Evolutionary conservation across 64 coral and sea anemone genomes (phyloP).

Genomic region (Actinia tenebrosa): DNA sequence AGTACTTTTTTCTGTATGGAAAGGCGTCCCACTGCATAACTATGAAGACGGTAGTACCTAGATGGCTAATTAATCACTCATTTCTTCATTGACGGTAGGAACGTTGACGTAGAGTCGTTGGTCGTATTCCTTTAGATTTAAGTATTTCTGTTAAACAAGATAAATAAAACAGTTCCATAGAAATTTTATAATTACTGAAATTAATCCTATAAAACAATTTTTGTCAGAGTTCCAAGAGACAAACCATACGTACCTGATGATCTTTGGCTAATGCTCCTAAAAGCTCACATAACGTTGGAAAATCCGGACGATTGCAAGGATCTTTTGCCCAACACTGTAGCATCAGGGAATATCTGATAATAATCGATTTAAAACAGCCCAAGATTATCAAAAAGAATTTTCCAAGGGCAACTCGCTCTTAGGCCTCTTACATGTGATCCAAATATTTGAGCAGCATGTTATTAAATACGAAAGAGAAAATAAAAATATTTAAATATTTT

Average conservation of each 20-base stretch:
- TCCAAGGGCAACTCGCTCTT: neutral
- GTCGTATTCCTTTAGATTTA: slow-evolving; percentile 4
- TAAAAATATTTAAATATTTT: no score
- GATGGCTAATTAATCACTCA: neutral
- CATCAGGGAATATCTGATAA: neutral
- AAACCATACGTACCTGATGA: neutral
- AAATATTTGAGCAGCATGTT: no score
- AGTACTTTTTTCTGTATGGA: no score
- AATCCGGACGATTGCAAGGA: neutral
- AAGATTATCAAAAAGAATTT: neutral
- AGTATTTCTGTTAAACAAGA: neutral
- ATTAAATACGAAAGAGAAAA: no score
- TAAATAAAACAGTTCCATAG: neutral
- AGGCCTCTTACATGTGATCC: no score
- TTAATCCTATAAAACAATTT: neutral
- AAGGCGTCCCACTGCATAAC: no score
- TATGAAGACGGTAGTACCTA: no score
- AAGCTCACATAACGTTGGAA: neutral
- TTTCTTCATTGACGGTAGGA: neutral
- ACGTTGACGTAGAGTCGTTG: slow-evolving; percentile 5
- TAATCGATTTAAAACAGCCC: neutral
- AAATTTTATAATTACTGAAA: no score
- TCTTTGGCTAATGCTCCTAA: neutral
- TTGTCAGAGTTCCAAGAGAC: neutral
- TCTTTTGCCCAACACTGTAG: neutral